A percentile compares a stretch with the other conserved stretches of the same genome.
phyloP scores from a whole-genome alignment of 2,797 vertebrate species.

The Phrynocephalus vlangalii region DNA sequence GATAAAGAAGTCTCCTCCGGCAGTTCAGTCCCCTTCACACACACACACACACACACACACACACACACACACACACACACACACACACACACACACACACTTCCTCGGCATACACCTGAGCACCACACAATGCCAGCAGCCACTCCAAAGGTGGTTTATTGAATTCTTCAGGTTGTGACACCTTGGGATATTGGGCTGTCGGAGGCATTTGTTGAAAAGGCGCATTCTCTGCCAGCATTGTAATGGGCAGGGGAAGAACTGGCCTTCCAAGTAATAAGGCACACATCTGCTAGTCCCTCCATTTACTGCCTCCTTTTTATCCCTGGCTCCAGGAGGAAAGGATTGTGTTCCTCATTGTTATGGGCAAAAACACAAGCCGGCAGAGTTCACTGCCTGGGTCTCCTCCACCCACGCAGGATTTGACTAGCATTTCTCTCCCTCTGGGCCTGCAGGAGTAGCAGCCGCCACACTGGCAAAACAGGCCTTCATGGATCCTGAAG shows the following conservation, averaged over 20 bases:
- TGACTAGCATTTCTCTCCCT: neutral
- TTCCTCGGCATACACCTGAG: constrained; percentile 43
- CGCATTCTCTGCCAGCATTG: constrained; percentile 25
- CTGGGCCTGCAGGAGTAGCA: neutral
- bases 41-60: too few relatives aligned
- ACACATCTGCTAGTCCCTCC: constrained; percentile 28
- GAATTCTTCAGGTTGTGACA: constrained; percentile 46
- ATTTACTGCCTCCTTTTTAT: neutral
- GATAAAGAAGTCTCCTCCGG: constrained; percentile 22
- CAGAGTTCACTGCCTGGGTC: neutral
- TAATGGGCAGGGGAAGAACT: constrained; percentile 25
- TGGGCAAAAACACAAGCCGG: constrained; percentile 10
- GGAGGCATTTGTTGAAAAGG: constrained; percentile 41
- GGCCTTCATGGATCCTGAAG: neutral
- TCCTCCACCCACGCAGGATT: neutral
- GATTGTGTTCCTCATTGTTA: constrained; percentile 29
- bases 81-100: neutral
- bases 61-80: neutral
- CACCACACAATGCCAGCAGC: constrained; percentile 34
- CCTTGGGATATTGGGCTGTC: constrained; percentile 46
- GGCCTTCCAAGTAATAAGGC: constrained; percentile 16
- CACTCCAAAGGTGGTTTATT: constrained; percentile 16
- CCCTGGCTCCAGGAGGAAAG: constrained; percentile 6
- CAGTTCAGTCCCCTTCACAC: constrained; percentile 6
- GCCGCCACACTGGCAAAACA: neutral